Evolutionary conservation across 2,888 invertebrate genomes (phyloP).

Genomic region (Gastracanthus pulcherrimus): DNA sequence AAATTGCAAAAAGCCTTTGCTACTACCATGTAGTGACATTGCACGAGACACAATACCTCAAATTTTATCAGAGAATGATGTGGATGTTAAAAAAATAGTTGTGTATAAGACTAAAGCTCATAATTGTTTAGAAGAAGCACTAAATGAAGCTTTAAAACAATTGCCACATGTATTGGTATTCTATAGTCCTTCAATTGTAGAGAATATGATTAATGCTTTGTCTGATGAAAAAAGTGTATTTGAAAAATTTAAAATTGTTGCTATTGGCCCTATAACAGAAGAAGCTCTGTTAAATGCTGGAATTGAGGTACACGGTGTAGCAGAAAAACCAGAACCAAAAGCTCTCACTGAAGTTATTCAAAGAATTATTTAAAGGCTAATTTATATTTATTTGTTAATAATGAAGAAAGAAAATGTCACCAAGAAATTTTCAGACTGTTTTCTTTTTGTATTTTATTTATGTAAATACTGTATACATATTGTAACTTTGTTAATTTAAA

Average conservation of each 20-base stretch:
- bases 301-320: conserved; percentile 65
- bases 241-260: conserved; percentile 66
- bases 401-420: not conserved
- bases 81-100: conserved; percentile 66
- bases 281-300: conserved; percentile 67
- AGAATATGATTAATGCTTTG: conserved; percentile 64
- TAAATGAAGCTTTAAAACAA: conserved; percentile 60
- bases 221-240: conserved; percentile 55
- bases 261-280: conserved; percentile 73
- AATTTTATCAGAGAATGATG: conserved; percentile 61
- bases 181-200: conserved; percentile 74
- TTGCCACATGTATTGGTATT: conserved; percentile 68
- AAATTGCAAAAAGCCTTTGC: conserved; percentile 62
- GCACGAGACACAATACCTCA: conserved; percentile 70
- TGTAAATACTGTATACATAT: conserved; percentile 45
- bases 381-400: not conserved
- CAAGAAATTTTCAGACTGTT: not conserved
- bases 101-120: conserved; percentile 70
- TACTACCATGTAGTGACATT: conserved; percentile 74
- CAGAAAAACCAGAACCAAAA: conserved; percentile 71
- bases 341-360: conserved; percentile 67
- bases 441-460: conserved; percentile 18
- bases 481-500: conserved; percentile 22
- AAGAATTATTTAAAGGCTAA: conserved; percentile 36
- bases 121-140: conserved; percentile 65